Evolutionary conservation across 2,888 invertebrate genomes (phyloP).

Genomic region (Hypselothyrea guttata): DNA sequence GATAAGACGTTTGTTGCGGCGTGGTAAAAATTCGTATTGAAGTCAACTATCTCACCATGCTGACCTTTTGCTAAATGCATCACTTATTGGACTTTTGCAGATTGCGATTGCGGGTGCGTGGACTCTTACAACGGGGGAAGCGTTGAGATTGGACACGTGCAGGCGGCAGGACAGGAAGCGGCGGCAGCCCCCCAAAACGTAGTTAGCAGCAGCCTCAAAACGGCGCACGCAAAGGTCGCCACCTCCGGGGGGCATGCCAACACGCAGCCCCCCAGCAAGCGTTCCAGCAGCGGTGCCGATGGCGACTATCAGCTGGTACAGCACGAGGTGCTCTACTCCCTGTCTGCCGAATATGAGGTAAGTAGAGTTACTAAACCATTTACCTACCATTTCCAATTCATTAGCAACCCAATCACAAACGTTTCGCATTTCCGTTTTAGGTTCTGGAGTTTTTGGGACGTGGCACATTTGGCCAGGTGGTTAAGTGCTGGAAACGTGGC

Average conservation of each 20-base stretch:
- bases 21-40: constrained; percentile 32
- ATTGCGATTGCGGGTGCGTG: constrained; percentile 83
- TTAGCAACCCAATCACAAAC: no score
- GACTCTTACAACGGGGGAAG: constrained; percentile 73
- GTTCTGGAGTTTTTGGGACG: constrained; percentile 99
- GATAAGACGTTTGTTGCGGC: constrained; percentile 37
- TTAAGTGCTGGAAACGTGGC: constrained; percentile 99
- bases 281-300: constrained; percentile 93
- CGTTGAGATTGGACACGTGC: constrained; percentile 50
- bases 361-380: constrained; percentile 4
- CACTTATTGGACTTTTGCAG: constrained; percentile 23
- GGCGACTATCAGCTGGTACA: constrained; percentile 99
- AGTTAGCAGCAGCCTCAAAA: constrained; percentile 80
- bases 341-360: constrained; percentile 93
- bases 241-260: constrained; percentile 83
- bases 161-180: constrained; percentile 23
- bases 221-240: constrained; percentile 83
- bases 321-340: constrained; percentile 98
- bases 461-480: constrained; percentile 99
- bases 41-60: neutral
- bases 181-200: neutral
- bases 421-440: constrained; percentile 83
- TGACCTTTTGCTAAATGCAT: neutral
- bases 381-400: neutral
- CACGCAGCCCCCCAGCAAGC: constrained; percentile 85